These are phyloP conservation scores for Lasioglossum marginatum DNA, from an alignment of 2,888 invertebrate genomes.

Conservation along the genomic window DNA sequence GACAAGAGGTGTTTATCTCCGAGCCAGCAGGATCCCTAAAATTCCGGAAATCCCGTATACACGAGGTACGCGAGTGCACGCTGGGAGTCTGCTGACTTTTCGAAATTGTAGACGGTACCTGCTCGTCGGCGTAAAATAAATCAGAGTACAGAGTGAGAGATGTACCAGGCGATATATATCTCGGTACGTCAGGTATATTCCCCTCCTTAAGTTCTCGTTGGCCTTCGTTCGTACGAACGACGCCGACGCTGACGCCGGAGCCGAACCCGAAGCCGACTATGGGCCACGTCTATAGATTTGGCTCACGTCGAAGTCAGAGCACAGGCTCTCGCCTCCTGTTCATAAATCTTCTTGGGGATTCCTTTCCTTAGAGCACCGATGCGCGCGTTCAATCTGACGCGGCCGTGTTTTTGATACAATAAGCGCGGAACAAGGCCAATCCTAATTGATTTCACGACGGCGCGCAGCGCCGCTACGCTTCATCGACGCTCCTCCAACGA, in stretches of 20 bases:
- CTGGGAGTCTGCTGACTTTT: constrained; percentile 70
- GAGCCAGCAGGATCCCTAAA: constrained; percentile 39
- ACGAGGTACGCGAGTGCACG: constrained; percentile 27
- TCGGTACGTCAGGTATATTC: constrained; percentile 66
- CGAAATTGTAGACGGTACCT: constrained; percentile 67
- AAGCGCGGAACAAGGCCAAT: constrained; percentile 24
- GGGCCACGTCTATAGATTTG: constrained; percentile 67
- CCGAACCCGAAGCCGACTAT: not conserved
- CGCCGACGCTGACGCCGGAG: not conserved
- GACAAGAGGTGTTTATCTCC: constrained; percentile 47
- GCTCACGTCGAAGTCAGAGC: constrained; percentile 69
- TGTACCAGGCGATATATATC: constrained; percentile 65
- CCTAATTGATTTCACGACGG: constrained; percentile 42
- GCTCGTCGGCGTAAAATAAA: constrained; percentile 69
- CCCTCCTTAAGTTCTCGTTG: constrained; percentile 68
- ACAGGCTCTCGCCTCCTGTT: constrained; percentile 45
- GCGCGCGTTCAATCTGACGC: constrained; percentile 41
- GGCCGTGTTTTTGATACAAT: constrained; percentile 31
- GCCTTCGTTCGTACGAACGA: constrained; percentile 37
- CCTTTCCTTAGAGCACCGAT: constrained; percentile 63
- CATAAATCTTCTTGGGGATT: constrained; percentile 67
- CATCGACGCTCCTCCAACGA: not conserved
- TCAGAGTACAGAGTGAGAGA: constrained; percentile 69
- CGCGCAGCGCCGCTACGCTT: not conserved
- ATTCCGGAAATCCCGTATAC: constrained; percentile 52